Evolutionary conservation across 2,113 vertebrate genomes (phyloP), one percentile per base, ranked within the genome.

Genomic region (Hypocryptadius cinnamomeus): DNA sequence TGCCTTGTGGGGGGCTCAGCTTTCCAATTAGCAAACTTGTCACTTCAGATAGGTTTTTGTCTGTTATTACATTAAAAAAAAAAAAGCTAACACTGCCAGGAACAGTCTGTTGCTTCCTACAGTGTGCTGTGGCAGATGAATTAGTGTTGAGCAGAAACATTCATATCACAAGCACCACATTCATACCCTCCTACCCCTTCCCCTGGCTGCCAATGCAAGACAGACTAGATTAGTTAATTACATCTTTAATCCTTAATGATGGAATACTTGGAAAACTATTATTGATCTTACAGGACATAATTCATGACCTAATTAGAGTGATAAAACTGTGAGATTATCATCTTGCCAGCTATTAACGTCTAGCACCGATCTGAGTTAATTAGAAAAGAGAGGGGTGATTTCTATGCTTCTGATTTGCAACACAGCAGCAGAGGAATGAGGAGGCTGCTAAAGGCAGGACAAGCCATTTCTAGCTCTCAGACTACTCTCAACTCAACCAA

Each of bases 241-340:
- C 24, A 91, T 94, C 89, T 96, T 94, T 94, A 95, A 65, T 96
- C 53, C 69, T 89, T 94, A 93, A 94, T 86, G 82, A 93, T 79
- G 45, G 92, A 95, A 94, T 82, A 95, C 90, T 96, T 85, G 69
- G 65, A 96, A 96, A 97, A 96, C 91, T 88, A 79, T 94, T 93
- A 91, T 94, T 95, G 93, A 90, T 94, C 84, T 72, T 87, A 88
- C 45, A 95, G 84, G 95, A 95, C 60, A 94, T 88, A 95, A 97
- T 95, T 93, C 92, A 90, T 94, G 95, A 95, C 96, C 96, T 94
- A 96, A 95, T 96, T 96, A 96, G 2, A 2, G 59, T 70, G 72
- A 90, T 88, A 94, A 90, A 93, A 84, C 57, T 3, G 25, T 7
- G 57, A 82, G 69, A 94, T 96, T 90, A 94, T 61, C 51, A 92